Base-by-base conservation (phyloP, 2,113 vertebrate genomes). In the Athene cunicularia region DNA sequence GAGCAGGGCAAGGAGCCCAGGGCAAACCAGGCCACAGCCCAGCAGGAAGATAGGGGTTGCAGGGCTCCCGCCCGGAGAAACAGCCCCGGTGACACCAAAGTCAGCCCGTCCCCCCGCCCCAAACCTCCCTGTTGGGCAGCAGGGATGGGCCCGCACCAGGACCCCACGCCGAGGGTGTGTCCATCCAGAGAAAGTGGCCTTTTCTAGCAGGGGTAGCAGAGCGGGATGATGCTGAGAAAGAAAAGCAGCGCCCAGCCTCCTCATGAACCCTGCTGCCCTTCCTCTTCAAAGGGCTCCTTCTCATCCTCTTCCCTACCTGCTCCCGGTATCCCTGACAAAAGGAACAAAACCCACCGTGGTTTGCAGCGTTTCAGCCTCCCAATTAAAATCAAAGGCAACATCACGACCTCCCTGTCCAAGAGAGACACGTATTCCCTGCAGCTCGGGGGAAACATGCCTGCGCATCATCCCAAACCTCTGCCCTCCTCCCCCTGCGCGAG, bases 281-380 rank as follows among this genome's bases (percentile, higher is more conserved):
- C 56, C 28, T 63, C 86, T 81, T 82, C 79, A 58, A 79, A 94
- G 83, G 49, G 66, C 32, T 56, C 66, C 20, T n/a, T 11, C 43
- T 85, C 83, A 41, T 88, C 35, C 43, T 56, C 43, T 39, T 58
- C 76, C 53, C 75, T 5, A 9, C 52, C 75, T 30, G 49, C 75
- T 83, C n/a, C 37, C 1, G 0, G 41, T 32, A 12, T 23, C 5
- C 39, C 52, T 7, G n/a, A 60, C 27, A 33, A 20, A 52, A 35
- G 74, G 37, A 22, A 53, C 0, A 4, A 23, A 9, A 11, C 64
- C 79, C 41, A 11, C 2, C 0, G 35, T 0, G 5, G 5, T 12
- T 6, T 2, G 30, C 80, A 12, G 64, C 33, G 0, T 21, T 24
- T 22, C 93, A 58, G 75, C 47, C 15, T 86, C 56, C 88, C 88